Conservation (phyloP, 1,140 invertebrate genomes). For the Temnothorax longispinosus region DNA sequence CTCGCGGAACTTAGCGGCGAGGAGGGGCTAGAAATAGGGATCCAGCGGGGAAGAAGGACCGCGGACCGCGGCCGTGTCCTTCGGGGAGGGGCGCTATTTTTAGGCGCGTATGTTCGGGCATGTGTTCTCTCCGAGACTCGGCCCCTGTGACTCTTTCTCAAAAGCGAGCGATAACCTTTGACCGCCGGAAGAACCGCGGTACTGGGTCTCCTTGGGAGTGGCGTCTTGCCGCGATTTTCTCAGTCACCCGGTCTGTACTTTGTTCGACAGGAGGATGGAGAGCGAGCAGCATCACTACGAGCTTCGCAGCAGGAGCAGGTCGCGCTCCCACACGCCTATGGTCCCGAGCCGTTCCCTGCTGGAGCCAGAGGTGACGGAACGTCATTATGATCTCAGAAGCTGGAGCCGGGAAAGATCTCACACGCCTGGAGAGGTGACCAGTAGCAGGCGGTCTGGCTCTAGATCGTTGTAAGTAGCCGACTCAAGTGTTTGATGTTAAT, state of each 20-base stretch:
- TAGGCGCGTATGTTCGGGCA: slow-evolving; percentile 29
- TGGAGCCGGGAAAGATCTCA: slow-evolving; percentile 81
- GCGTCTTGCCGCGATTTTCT: background rate
- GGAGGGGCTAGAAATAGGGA: slow-evolving; percentile 43
- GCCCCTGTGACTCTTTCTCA: background rate
- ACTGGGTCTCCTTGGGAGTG: background rate
- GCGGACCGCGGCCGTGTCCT: slow-evolving; percentile 35
- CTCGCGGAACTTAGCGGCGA: background rate
- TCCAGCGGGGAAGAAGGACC: slow-evolving; percentile 43
- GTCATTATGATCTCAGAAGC: slow-evolving; percentile 80
- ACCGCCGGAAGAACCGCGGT: background rate
- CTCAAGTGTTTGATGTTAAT: too few species aligned
- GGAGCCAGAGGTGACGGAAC: slow-evolving; percentile 76
- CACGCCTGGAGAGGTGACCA: slow-evolving; percentile 80
- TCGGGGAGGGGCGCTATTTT: slow-evolving; percentile 67
- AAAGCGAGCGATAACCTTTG: background rate
- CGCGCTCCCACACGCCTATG: slow-evolving; percentile 82
- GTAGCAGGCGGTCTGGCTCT: slow-evolving; percentile 75
- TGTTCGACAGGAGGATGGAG: slow-evolving; percentile 78
- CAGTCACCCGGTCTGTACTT: background rate
- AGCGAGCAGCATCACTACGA: slow-evolving; percentile 81
- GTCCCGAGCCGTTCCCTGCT: slow-evolving; percentile 64
- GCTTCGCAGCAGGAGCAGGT: slow-evolving; percentile 82
- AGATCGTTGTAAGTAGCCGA: slow-evolving; percentile 75
- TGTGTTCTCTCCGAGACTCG: background rate